Percentiles rank a stretch among this genome's conserved stretches.
Conservation (phyloP, 2,888 invertebrate genomes). For the Drymonia ruficornis region DNA sequence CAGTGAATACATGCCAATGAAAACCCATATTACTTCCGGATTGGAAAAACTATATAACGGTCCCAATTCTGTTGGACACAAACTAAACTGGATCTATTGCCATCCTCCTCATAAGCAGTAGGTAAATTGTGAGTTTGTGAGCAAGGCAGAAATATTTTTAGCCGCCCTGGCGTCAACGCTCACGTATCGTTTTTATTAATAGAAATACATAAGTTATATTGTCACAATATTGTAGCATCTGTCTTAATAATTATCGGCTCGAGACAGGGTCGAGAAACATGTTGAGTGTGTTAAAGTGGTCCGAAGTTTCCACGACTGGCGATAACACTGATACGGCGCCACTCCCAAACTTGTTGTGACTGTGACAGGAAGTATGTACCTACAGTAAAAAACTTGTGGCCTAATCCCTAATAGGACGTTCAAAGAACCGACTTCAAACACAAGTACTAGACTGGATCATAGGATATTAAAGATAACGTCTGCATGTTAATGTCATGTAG, state of each 20-base stretch:
- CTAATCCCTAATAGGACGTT: constrained; percentile 18
- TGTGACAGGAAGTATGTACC: constrained; percentile 37
- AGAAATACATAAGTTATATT: constrained; percentile 20
- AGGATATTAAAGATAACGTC: neutral
- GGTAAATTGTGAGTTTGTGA: too few relatives aligned
- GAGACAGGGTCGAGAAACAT: constrained; percentile 37
- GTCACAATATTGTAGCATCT: constrained; percentile 29
- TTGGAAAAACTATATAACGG: too few relatives aligned
- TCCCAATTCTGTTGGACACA: too few relatives aligned
- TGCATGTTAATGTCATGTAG: neutral
- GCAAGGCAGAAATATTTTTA: too few relatives aligned
- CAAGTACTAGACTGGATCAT: neutral
- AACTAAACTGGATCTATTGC: too few relatives aligned
- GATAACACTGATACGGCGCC: constrained; percentile 57
- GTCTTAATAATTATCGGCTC: constrained; percentile 40
- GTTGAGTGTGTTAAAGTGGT: constrained; percentile 46
- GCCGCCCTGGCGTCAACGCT: too few relatives aligned
- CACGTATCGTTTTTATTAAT: too few relatives aligned
- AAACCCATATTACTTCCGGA: too few relatives aligned
- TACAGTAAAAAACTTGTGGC: constrained; percentile 19
- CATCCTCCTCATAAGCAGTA: too few relatives aligned
- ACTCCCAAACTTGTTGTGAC: constrained; percentile 53
- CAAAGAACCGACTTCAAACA: constrained; percentile 1
- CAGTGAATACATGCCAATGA: too few relatives aligned
- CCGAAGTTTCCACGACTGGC: constrained; percentile 70